phyloP scores from a whole-genome alignment of 1,140 invertebrate genomes.

The Drosophila pruinosa region DNA sequence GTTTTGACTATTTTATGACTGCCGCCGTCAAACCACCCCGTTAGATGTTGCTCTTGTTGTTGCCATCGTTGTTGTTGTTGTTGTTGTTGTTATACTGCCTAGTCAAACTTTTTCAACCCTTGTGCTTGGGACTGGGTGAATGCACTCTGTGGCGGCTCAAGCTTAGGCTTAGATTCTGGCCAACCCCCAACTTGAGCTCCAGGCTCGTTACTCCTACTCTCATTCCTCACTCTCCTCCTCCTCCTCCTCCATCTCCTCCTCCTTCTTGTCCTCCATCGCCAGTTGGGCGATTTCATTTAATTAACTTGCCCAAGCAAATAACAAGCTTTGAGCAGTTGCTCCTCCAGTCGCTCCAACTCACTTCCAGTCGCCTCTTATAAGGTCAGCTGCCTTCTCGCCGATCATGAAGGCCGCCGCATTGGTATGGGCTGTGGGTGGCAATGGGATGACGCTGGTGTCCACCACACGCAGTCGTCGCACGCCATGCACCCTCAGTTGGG shows the following conservation, averaged over 20 bases:
- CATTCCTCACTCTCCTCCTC: not conserved
- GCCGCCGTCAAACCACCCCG: constrained; percentile 44
- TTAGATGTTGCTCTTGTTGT: constrained; percentile 19
- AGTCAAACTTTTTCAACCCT: constrained; percentile 64
- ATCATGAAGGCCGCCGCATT: constrained; percentile 92
- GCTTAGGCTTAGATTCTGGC: not conserved
- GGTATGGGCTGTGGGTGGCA: constrained; percentile 88
- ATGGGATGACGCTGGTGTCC: constrained; percentile 91
- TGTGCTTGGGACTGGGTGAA: constrained; percentile 63
- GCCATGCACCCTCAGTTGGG: constrained; percentile 89
- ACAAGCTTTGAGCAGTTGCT: constrained; percentile 6
- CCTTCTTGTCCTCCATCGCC: not conserved
- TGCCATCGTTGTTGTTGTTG: constrained; percentile 19
- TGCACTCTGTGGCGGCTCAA: constrained; percentile 84
- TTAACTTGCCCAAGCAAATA: constrained; percentile 58
- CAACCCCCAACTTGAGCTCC: constrained; percentile 22
- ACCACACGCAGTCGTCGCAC: constrained; percentile 88
- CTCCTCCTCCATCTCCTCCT: not conserved
- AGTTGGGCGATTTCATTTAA: constrained; percentile 72
- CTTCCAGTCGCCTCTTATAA: constrained; percentile 89
- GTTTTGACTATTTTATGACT: constrained; percentile 47
- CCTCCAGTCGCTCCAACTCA: constrained; percentile 60
- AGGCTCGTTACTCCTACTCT: not conserved
- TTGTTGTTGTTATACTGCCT: constrained; percentile 31
- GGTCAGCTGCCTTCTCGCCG: constrained; percentile 93